A percentile compares a stretch with the other conserved stretches of the same genome.
Conservation (phyloP, 2,888 invertebrate genomes). For the Erannis defoliaria region DNA sequence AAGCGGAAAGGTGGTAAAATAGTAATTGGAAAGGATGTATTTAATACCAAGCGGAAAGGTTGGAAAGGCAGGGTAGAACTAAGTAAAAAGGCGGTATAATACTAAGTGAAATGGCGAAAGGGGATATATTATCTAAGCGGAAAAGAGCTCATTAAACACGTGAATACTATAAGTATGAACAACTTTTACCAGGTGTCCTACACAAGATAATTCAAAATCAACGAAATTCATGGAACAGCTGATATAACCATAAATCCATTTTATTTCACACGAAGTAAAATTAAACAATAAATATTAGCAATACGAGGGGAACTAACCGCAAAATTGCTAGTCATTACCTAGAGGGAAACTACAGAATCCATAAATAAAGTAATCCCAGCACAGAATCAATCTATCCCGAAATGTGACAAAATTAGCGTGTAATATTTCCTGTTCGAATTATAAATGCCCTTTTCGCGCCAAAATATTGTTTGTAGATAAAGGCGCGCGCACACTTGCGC, state of each 20-base stretch:
- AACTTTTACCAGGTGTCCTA: too few relatives aligned
- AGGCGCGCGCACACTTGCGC: constrained; percentile 50
- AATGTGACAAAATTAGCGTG: constrained; percentile 84
- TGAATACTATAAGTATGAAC: too few relatives aligned
- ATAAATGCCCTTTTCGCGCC: constrained; percentile 74
- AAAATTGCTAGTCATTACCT: constrained; percentile 49
- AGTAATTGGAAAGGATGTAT: too few relatives aligned
- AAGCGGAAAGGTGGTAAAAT: too few relatives aligned
- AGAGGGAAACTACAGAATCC: constrained; percentile 46
- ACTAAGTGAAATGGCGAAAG: too few relatives aligned
- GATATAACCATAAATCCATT: constrained; percentile 10
- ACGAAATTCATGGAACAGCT: too few relatives aligned
- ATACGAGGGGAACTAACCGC: constrained; percentile 39
- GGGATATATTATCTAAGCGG: too few relatives aligned
- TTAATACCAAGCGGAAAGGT: too few relatives aligned
- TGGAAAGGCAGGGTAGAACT: too few relatives aligned
- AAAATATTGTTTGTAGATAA: constrained; percentile 61
- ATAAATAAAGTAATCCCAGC: constrained; percentile 65
- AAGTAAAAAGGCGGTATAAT: too few relatives aligned
- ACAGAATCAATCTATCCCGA: constrained; percentile 78
- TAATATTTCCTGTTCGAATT: constrained; percentile 84
- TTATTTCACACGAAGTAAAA: constrained; percentile 17
- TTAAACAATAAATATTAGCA: constrained; percentile 21
- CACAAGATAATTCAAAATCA: too few relatives aligned
- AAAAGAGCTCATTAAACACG: too few relatives aligned